Percentiles rank a stretch among this genome's conserved stretches.
Evolutionary conservation across 2,888 invertebrate species (phyloP).

Genomic region (Brenthis hecate): DNA sequence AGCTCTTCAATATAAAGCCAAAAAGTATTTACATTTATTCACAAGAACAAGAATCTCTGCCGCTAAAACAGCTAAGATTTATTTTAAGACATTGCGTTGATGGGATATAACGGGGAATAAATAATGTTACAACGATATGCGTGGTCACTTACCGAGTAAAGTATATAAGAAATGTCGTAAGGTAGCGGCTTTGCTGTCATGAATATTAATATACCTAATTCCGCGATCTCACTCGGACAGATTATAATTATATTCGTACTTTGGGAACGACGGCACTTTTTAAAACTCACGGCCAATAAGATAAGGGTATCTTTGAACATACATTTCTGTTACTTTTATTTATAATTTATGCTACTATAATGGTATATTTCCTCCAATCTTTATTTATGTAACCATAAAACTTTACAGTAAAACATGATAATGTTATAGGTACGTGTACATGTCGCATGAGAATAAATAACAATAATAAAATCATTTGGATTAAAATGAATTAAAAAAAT

Average conservation of each 20-base stretch:
- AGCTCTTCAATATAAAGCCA: slow-evolving; percentile 26
- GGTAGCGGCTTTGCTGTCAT: slow-evolving; percentile 3
- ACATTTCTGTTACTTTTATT: background rate
- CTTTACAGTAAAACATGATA: too few relatives aligned
- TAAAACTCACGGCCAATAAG: background rate
- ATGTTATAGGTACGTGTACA: too few relatives aligned
- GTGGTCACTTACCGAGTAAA: slow-evolving; percentile 18
- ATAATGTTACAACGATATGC: slow-evolving; percentile 25
- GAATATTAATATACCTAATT: slow-evolving; percentile 3
- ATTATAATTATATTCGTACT: background rate
- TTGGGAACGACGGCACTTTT: background rate
- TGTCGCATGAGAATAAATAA: too few relatives aligned
- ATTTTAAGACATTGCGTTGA: slow-evolving; percentile 21
- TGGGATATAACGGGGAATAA: slow-evolving; percentile 27
- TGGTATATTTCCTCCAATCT: background rate
- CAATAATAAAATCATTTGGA: too few relatives aligned
- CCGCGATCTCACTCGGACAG: background rate
- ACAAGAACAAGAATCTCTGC: slow-evolving; percentile 21
- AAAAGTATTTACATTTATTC: slow-evolving; percentile 23
- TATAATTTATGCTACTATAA: background rate
- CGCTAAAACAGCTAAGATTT: slow-evolving; percentile 21
- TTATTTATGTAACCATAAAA: background rate
- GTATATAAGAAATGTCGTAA: slow-evolving; percentile 11
- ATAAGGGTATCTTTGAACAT: background rate
- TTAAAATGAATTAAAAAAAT: too few relatives aligned